Conservation (phyloP, 2,113 vertebrate species). For the Aegotheles bennettii region DNA sequence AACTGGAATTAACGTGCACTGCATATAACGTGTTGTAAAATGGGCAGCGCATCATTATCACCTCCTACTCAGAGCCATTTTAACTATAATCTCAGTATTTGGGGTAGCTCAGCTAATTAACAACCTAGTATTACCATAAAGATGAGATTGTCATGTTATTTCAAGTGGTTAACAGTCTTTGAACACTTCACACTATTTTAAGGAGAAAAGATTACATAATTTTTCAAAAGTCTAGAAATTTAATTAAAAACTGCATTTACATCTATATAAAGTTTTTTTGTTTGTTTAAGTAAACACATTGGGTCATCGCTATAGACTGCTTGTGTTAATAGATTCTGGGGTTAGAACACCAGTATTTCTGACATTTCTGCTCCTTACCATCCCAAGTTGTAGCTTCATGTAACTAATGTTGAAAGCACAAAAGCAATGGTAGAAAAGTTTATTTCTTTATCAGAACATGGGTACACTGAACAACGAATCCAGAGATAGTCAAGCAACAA, state of each 20-base stretch:
- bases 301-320: not conserved
- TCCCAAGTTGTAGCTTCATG: not conserved
- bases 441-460: not conserved
- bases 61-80: conserved; percentile 64
- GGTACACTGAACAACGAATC: not conserved
- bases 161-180: conserved; percentile 60
- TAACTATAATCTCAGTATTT: conserved; percentile 66
- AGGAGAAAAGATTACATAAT: conserved; percentile 16
- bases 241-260: not conserved
- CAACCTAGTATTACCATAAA: conserved; percentile 55
- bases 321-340: not conserved
- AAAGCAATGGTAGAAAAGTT: not conserved
- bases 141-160: conserved; percentile 62
- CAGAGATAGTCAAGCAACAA: not conserved
- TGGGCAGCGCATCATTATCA: conserved; percentile 48
- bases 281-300: not conserved
- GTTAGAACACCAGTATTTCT: not conserved
- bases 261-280: not conserved
- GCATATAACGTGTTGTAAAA: conserved; percentile 48
- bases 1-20: not conserved
- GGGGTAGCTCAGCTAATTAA: conserved; percentile 71
- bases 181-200: conserved; percentile 42
- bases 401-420: not conserved
- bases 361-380: not conserved
- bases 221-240: conserved; percentile 32